phyloP scores from a whole-genome alignment of 2,797 vertebrate species.

The Pangasius larnaudii region DNA sequence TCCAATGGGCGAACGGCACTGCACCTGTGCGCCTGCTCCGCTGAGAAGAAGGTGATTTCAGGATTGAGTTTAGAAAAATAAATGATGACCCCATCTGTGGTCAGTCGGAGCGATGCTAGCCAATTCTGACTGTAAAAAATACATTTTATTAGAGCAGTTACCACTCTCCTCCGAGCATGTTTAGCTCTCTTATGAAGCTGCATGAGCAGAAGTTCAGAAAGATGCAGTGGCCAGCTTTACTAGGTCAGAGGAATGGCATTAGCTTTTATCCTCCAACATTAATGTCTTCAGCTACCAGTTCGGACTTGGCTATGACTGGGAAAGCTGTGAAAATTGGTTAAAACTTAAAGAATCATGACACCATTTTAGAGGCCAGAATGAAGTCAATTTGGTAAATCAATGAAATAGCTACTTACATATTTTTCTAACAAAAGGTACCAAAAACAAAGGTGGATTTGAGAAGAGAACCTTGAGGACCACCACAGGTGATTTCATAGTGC shows the following conservation, averaged over 20 bases:
- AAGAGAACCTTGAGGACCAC: background rate
- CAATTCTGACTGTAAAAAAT: background rate
- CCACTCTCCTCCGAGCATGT: background rate
- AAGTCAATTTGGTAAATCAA: background rate
- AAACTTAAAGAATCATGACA: background rate
- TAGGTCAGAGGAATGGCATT: background rate
- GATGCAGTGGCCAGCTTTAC: background rate
- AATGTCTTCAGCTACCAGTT: background rate
- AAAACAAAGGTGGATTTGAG: background rate
- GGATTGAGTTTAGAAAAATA: background rate
- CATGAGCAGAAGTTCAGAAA: background rate
- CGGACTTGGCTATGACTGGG: background rate
- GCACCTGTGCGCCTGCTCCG: slow-evolving; percentile 65
- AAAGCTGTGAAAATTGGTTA: background rate
- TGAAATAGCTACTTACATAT: background rate
- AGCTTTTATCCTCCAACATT: background rate
- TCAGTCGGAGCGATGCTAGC: background rate
- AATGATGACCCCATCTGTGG: background rate
- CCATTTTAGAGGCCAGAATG: background rate
- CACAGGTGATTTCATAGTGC: background rate
- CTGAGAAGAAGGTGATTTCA: slow-evolving; percentile 63
- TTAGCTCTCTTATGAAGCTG: background rate
- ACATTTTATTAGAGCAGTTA: background rate
- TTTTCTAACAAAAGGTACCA: background rate
- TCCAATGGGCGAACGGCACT: slow-evolving; percentile 63